Evolutionary conservation across 1,140 invertebrate genomes (phyloP), one percentile per base, ranked within the genome.

Genomic region (Thaumetopoea pityocampa): DNA sequence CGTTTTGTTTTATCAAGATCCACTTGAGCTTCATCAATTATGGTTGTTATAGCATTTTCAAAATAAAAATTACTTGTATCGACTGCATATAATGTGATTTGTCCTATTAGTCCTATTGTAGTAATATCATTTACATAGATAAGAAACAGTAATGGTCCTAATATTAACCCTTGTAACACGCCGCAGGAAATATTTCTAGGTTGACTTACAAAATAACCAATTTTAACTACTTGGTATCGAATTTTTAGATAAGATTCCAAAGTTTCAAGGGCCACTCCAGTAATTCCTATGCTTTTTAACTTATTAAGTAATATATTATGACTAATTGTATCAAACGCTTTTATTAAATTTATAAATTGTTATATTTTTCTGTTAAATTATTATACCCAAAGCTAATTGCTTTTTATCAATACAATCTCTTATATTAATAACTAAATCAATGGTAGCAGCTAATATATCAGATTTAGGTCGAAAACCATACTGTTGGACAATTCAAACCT

Each of bases 11-110:
- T 8, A 8, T 35, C n/a, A 1, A 34, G 15, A 26, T 43, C 41
- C 5, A 20, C 1, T 22, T 43, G 41, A 6, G 41, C 41, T 10
- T 35, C 9, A 2, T 2, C 4, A 12, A 28, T 35, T 12, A 43
- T 19, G 4, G 27, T 15, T 3, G 28, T 22, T 5, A 43, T 27
- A 7, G 22, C 34, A 30, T 44, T 36, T 51, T 55, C 40, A 28
- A 42, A 41, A 28, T 35, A 28, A 23, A 36, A 20, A 45, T 49
- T 49, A 45, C 45, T 45, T 60, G 43, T 64, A 46, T 46, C 40
- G 45, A 46, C 35, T 36, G 45, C 48, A 54, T 53, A 36, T 58
- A 44, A 47, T 7, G 26, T 29, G 24, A 30, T 8, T 11, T 26
- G 34, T 4, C 43, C 32, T 14, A 8, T 24, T 22, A 30, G 12